A percentile compares a stretch with the other conserved stretches of the same genome.
phyloP scores from a whole-genome alignment of 2,113 vertebrate genomes.

The Tragelaphus scriptus region DNA sequence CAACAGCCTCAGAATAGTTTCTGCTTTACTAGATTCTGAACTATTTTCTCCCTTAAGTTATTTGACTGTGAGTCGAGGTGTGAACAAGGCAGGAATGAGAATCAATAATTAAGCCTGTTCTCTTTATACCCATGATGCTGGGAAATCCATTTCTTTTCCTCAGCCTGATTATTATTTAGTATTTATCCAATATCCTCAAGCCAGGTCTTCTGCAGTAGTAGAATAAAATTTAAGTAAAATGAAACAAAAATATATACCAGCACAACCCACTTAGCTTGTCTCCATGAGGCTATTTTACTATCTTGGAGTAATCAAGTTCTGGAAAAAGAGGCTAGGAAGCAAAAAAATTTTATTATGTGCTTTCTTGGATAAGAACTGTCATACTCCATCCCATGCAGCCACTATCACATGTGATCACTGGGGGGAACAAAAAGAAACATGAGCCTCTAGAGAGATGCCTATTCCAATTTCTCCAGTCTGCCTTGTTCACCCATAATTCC shows the following conservation, averaged over 20 bases:
- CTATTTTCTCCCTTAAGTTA: slow-evolving; percentile 61
- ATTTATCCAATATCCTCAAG: slow-evolving; percentile 62
- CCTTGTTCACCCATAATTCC: background rate
- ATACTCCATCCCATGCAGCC: background rate
- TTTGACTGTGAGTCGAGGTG: slow-evolving; percentile 62
- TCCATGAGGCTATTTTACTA: background rate
- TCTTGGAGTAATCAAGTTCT: background rate
- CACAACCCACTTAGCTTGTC: slow-evolving; percentile 17
- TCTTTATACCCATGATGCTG: slow-evolving; percentile 33
- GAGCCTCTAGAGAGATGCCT: background rate
- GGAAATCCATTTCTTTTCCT: slow-evolving; percentile 68
- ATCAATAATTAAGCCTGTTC: slow-evolving; percentile 68
- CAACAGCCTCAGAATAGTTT: slow-evolving; percentile 38
- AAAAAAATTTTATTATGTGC: background rate
- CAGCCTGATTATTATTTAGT: slow-evolving; percentile 63
- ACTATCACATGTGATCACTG: background rate
- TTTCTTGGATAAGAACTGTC: slow-evolving; percentile 1
- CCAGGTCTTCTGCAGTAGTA: background rate
- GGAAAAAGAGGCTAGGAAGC: background rate
- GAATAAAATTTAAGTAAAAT: slow-evolving; percentile 50
- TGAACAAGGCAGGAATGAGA: slow-evolving; percentile 51
- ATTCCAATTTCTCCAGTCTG: background rate
- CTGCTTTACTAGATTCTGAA: slow-evolving; percentile 57
- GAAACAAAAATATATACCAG: slow-evolving; percentile 28
- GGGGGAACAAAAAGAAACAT: background rate